Evolutionary conservation across 2,888 invertebrate genomes (phyloP).

Genomic region (Bellardia bayeri): DNA sequence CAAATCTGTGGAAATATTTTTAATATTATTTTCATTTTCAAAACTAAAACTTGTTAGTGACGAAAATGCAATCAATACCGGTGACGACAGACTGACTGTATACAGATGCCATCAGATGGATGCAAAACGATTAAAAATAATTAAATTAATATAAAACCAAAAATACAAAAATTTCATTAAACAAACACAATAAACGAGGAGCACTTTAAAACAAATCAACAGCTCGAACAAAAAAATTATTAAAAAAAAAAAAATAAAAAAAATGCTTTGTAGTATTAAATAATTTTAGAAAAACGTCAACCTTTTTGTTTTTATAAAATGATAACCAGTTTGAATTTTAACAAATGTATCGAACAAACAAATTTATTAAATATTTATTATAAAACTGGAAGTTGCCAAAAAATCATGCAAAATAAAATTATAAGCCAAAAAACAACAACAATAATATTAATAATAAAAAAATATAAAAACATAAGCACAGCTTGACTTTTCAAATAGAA

Average conservation of each 20-base stretch:
- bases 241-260: background rate
- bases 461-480: background rate
- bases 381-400: slow-evolving; percentile 40
- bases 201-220: slow-evolving; percentile 37
- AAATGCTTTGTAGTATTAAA: slow-evolving; percentile 5
- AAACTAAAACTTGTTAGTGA: slow-evolving; percentile 30
- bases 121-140: background rate
- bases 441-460: slow-evolving; percentile 15
- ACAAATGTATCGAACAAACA: slow-evolving; percentile 18
- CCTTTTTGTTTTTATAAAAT: background rate
- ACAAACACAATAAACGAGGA: slow-evolving; percentile 6
- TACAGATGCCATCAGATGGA: background rate
- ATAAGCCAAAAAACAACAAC: background rate
- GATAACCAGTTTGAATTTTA: slow-evolving; percentile 41
- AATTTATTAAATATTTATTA: slow-evolving; percentile 24
- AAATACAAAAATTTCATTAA: slow-evolving; percentile 13
- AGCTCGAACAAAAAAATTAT: background rate
- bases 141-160: background rate
- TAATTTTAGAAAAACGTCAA: slow-evolving; percentile 20
- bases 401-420: slow-evolving; percentile 32
- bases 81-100: background rate
- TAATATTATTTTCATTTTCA: background rate
- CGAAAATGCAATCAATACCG: slow-evolving; percentile 27
- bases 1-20: slow-evolving; percentile 32
- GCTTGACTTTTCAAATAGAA: background rate